Base-by-base conservation (phyloP, 2,113 vertebrate genomes). In the Saimiri boliviensis region DNA sequence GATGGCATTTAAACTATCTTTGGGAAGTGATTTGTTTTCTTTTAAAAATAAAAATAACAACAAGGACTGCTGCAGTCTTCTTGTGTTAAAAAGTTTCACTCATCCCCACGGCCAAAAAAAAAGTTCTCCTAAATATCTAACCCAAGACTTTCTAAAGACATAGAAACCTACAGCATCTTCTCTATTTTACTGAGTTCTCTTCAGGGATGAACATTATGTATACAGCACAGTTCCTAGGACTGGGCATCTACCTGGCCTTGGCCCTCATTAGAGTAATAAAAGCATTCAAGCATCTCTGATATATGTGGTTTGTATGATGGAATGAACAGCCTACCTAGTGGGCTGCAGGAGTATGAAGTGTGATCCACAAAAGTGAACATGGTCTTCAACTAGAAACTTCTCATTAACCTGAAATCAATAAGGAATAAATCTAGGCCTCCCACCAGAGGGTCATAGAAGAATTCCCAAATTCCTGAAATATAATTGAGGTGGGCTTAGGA, bases 11-110 rank as follows among this genome's bases (percentile, higher is more conserved):
- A 91, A 83, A 83, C 86, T 71, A 92, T 92, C 92, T 86, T 89
- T 86, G 40, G 54, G 95, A 81, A 94, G 83, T 56, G 23, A 87
- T 95, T 95, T 93, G 66, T 95, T 95, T 93, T 92, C 79, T 87
- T 94, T 79, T 86, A 86, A 91, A 88, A 94, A 95, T 93, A 80
- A 93, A 96, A 83, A 84, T 71, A 93, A 52, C 66, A 91, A 30
- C n/a, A 35, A 93, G 54, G 54, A 81, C 21, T 30, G 42, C 32
- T 74, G 89, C 32, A 76, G 47, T 74, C 42, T 35, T 27, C 60
- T 82, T 37, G 32, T 56, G 58, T 91, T 81, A 60, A 73, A 66
- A 85, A 81, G 40, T 79, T 86, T 42, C 2, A 30, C 20, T 96
- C 13, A 40, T 83, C 32, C 14, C 83, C 16, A 23, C n/a, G 56